phyloP scores from a whole-genome alignment of 2,797 vertebrate species.

The Poeciliopsis paucimaculata region DNA sequence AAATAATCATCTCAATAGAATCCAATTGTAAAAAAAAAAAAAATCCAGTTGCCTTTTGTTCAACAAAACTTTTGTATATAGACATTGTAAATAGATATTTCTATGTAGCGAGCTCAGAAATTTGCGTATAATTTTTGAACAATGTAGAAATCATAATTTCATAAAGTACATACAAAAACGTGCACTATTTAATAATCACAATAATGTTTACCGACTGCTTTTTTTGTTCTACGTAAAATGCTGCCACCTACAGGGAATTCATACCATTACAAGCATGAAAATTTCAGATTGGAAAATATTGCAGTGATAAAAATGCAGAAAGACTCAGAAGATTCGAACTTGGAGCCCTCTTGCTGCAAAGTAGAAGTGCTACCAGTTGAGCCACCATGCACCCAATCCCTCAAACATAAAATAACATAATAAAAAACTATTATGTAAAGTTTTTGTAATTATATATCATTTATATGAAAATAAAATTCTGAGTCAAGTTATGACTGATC shows the following conservation, averaged over 20 bases:
- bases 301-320: background rate
- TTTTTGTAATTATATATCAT: background rate
- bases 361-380: background rate
- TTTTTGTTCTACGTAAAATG: slow-evolving; percentile 28
- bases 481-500: too few relatives aligned
- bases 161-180: slow-evolving; percentile 6
- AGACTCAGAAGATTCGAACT: background rate
- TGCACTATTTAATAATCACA: background rate
- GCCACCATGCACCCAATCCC: background rate
- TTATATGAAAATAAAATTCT: background rate
- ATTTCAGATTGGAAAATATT: background rate
- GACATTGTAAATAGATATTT: background rate
- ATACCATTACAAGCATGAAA: slow-evolving; percentile 6
- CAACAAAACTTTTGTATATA: background rate
- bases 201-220: background rate
- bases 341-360: background rate
- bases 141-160: background rate
- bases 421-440: too few relatives aligned
- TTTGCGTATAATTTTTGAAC: background rate
- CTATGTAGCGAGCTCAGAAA: background rate
- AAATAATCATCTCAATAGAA: background rate
- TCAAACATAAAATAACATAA: too few relatives aligned
- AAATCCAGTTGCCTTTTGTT: background rate
- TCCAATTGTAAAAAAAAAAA: background rate
- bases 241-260: slow-evolving; percentile 55